Evolutionary conservation across 2,797 vertebrate genomes (phyloP).

Genomic region (Macropus fuliginosus): DNA sequence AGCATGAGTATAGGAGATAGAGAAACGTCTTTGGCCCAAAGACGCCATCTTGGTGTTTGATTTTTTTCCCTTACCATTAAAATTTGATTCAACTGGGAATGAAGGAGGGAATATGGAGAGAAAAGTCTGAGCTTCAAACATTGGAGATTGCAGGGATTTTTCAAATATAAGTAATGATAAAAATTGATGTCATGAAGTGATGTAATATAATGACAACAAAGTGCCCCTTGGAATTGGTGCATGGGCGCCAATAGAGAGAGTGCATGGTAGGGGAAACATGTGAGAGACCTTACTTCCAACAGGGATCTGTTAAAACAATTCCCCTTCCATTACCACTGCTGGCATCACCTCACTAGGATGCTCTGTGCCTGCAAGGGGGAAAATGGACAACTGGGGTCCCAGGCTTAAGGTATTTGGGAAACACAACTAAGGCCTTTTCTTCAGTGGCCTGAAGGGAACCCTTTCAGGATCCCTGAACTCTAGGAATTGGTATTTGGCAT

Average conservation of each 20-base stretch:
- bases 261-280: too few relatives aligned
- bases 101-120: neutral
- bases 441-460: neutral
- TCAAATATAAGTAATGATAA: neutral
- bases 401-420: neutral
- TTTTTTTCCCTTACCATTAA: neutral
- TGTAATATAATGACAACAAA: too few relatives aligned
- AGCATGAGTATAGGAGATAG: neutral
- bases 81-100: neutral
- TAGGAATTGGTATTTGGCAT: neutral
- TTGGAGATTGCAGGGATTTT: neutral
- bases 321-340: too few relatives aligned
- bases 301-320: too few relatives aligned
- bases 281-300: neutral
- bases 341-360: neutral
- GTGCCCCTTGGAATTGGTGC: neutral
- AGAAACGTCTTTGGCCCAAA: neutral
- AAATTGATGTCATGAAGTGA: neutral
- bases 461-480: neutral
- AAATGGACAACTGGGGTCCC: neutral
- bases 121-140: neutral
- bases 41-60: neutral
- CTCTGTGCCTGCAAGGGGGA: neutral
- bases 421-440: neutral
- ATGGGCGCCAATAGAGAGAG: neutral